phyloP scores from a whole-genome alignment of 2,113 vertebrate species.

The Saccopteryx bilineata region DNA sequence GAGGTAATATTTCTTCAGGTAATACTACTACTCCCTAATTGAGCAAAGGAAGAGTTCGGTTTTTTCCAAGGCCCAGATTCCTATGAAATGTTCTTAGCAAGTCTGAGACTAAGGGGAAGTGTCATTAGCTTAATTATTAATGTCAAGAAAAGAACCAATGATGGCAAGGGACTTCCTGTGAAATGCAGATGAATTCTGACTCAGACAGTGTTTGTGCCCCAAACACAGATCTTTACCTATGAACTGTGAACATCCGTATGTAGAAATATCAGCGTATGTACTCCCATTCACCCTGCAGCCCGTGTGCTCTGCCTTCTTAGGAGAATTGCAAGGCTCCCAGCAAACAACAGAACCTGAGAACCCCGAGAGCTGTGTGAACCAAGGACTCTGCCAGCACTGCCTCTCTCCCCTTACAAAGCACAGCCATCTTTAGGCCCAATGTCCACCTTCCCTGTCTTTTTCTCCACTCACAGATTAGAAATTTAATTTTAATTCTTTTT shows the following conservation, averaged over 20 bases:
- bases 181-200: background rate
- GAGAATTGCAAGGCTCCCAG: background rate
- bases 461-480: background rate
- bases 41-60: background rate
- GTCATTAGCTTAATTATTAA: background rate
- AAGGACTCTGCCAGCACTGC: too few species aligned
- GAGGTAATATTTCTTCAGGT: background rate
- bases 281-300: background rate
- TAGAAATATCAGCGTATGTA: too few species aligned
- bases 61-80: background rate
- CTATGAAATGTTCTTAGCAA: background rate
- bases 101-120: background rate
- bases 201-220: background rate
- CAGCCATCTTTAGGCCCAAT: background rate
- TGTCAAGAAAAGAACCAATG: background rate
- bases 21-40: background rate
- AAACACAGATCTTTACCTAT: background rate
- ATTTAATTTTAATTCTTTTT: background rate
- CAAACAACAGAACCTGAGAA: background rate
- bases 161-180: background rate
- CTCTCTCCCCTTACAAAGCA: background rate
- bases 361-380: background rate
- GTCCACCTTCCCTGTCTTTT: background rate
- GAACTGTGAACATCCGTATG: too few species aligned
- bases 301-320: background rate